Base-by-base conservation (phyloP, 2,797 vertebrate genomes). In the Acropternis orthonyx region DNA sequence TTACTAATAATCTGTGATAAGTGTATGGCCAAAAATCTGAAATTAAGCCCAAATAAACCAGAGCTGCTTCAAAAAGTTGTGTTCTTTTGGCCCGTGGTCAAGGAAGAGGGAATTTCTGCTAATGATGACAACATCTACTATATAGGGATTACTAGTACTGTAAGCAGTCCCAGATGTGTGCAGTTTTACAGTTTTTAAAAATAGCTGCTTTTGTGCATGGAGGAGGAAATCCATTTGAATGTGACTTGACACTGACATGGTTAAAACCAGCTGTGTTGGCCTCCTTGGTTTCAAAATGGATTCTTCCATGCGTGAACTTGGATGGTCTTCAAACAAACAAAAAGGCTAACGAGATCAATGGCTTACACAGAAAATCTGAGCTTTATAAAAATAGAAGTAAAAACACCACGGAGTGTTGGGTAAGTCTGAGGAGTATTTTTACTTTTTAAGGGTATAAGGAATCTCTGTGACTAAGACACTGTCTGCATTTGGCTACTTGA, bases 231-330 rank as follows among this genome's bases (percentile, higher is more conserved):
- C 30, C 20, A 41, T 89, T 95, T 87, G 66, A 92, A 84, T 87
- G 74, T 92, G 89, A 81, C 91, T 95, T 93, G 89, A 92, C 86
- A 85, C 26, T 79, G 88, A 91, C 48, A 79, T 85, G 87, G 93
- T 91, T 93, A 87, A 94, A 93, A 95, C 32, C 92, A 95, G 66
- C 88, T 96, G 92, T 61, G 34, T 56, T 94, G 62, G 44, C 43
- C 56, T 93, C 56, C 37, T 84, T 78, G 73, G 22, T 89, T 95
- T 94, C 77, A 91, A 28, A 95, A 79, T 0, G 0, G 52, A 62
- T 94, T 79, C 5, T 55, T 85, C 77, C 43, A 59, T 87, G 76
- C 71, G 37, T 37, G 36, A 71, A 36, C 66, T 87, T 91, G 86
- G 67, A 78, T 49, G 18, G 7, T 66, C 93, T 89, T 90, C 75